These are phyloP conservation scores for Brachionus paranguensis DNA, from an alignment of 1,140 invertebrate genomes.

Conservation along the genomic window DNA sequence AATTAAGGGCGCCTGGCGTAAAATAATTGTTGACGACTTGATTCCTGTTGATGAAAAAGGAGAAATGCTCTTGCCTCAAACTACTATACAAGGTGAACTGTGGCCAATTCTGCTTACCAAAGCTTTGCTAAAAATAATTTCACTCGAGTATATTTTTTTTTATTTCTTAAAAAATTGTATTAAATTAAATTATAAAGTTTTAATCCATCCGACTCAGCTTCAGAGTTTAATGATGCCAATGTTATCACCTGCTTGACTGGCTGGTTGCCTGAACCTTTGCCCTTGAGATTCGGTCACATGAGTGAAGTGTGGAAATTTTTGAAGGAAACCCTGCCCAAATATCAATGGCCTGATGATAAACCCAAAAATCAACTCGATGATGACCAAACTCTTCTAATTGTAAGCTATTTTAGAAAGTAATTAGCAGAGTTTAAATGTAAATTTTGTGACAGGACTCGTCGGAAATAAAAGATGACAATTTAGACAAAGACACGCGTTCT, in stretches of 20 bases:
- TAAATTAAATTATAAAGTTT: neutral
- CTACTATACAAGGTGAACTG: slow-evolving; percentile 50
- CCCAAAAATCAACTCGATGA: slow-evolving; percentile 45
- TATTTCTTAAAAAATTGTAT: neutral
- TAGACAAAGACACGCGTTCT: slow-evolving; percentile 43
- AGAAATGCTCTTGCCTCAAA: slow-evolving; percentile 48
- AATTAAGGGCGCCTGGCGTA: slow-evolving; percentile 54
- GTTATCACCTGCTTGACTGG: slow-evolving; percentile 53
- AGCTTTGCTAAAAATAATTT: slow-evolving; percentile 54
- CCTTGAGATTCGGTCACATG: slow-evolving; percentile 51
- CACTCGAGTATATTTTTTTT: slow-evolving; percentile 50
- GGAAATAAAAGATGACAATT: slow-evolving; percentile 45
- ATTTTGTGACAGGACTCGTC: slow-evolving; percentile 40
- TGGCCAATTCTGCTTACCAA: slow-evolving; percentile 56
- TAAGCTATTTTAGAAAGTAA: slow-evolving; percentile 42
- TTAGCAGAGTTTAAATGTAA: slow-evolving; percentile 41
- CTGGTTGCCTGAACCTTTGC: slow-evolving; percentile 55
- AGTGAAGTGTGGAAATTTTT: slow-evolving; percentile 51
- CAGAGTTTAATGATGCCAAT: slow-evolving; percentile 54
- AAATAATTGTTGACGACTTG: slow-evolving; percentile 54
- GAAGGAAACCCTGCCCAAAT: slow-evolving; percentile 47
- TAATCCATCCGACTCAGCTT: slow-evolving; percentile 34
- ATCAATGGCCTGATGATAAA: slow-evolving; percentile 49
- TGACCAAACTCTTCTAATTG: slow-evolving; percentile 40
- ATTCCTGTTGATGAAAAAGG: slow-evolving; percentile 55